A percentile compares a stretch with the other conserved stretches of the same genome.
Evolutionary conservation across 2,797 vertebrate genomes (phyloP).

Genomic region (Myripristis murdjan): DNA sequence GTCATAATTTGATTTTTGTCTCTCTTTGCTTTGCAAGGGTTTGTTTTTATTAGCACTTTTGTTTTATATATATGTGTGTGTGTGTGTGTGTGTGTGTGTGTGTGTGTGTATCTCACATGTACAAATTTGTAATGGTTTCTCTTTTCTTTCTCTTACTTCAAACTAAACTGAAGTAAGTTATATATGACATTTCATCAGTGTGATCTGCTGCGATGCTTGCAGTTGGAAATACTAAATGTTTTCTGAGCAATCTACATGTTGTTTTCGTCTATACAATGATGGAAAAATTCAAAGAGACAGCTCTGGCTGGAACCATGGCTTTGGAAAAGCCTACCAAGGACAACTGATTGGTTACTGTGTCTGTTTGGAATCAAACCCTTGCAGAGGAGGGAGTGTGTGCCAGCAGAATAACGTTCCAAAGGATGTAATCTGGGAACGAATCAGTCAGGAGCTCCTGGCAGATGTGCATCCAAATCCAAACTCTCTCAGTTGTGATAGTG

Average conservation of each 20-base stretch:
- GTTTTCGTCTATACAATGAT: constrained; percentile 14
- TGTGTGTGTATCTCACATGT: not conserved
- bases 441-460: constrained; percentile 47
- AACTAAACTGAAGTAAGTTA: not conserved
- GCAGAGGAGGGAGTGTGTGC: constrained; percentile 30
- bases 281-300: not conserved
- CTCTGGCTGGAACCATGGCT: not conserved
- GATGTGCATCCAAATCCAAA: constrained; percentile 44
- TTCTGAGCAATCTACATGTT: constrained; percentile 15
- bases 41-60: constrained; percentile 7
- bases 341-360: constrained; percentile 52
- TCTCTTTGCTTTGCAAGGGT: constrained; percentile 9
- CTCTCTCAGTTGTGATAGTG: constrained; percentile 26
- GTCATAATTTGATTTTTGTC: constrained; percentile 28
- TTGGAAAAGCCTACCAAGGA: constrained; percentile 26
- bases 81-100: too few relatives aligned
- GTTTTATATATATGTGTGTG: too few relatives aligned
- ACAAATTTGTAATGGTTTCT: not conserved
- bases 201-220: constrained; percentile 4
- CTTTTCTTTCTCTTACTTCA: not conserved
- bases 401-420: constrained; percentile 53
- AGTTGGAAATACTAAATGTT: constrained; percentile 4
- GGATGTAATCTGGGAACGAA: constrained; percentile 52
- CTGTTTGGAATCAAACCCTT: constrained; percentile 45
- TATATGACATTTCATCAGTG: not conserved